Conservation (phyloP, 2,797 vertebrate species). For the Odontamblyopus rebecca region DNA sequence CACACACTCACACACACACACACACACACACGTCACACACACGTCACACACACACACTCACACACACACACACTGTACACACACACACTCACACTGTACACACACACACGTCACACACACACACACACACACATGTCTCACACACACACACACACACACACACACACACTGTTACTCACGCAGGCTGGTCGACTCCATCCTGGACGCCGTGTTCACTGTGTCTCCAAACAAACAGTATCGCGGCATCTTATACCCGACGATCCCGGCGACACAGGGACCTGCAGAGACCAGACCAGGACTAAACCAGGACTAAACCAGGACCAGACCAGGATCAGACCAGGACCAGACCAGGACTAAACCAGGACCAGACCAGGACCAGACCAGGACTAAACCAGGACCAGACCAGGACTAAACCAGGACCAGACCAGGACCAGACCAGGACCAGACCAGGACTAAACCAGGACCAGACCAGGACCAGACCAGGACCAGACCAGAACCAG, state of each 20-base stretch:
- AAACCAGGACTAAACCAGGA: not conserved
- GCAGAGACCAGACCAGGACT: not conserved
- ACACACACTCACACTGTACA: not conserved
- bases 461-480: too few relatives aligned
- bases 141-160: not conserved
- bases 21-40: too few relatives aligned
- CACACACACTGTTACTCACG: constrained; percentile 60
- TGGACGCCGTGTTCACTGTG: constrained; percentile 89
- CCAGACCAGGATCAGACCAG: not conserved
- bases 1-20: too few relatives aligned
- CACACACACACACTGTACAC: too few relatives aligned
- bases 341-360: not conserved
- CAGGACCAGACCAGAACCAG: too few relatives aligned
- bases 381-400: too few relatives aligned
- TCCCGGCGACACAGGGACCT: constrained; percentile 90
- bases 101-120: not conserved
- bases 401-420: too few relatives aligned
- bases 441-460: too few relatives aligned
- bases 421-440: too few relatives aligned
- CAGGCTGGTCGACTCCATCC: constrained; percentile 91
- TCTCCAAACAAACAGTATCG: constrained; percentile 92
- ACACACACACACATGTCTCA: too few relatives aligned
- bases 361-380: too few relatives aligned
- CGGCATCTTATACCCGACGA: constrained; percentile 92
- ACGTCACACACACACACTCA: too few relatives aligned